Percentiles rank a stretch among this genome's conserved stretches.
phyloP scores from a whole-genome alignment of 2,797 vertebrate species.

The Benthosema pterotum region DNA sequence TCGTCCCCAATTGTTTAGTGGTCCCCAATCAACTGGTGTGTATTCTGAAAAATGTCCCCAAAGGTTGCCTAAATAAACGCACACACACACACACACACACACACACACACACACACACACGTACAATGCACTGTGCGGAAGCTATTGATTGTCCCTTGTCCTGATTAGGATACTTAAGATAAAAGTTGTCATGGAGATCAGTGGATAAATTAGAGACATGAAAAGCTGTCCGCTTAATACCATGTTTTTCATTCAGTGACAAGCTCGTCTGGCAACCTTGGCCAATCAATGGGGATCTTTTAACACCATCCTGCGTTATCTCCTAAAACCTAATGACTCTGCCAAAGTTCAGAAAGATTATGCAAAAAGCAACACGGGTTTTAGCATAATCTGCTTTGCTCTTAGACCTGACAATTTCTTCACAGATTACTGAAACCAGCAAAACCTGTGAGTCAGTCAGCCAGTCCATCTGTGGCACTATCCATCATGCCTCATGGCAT shows the following conservation, averaged over 20 bases:
- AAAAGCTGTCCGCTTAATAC: conserved; percentile 52
- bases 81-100: too few relatives aligned
- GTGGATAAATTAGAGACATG: conserved; percentile 51
- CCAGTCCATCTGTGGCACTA: too few relatives aligned
- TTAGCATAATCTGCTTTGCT: conserved; percentile 46
- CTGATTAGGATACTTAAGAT: conserved; percentile 18
- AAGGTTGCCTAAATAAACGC: too few relatives aligned
- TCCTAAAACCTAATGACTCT: conserved; percentile 46
- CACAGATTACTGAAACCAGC: too few relatives aligned
- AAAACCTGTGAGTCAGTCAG: too few relatives aligned
- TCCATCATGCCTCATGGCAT: too few relatives aligned
- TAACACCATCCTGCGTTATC: conserved; percentile 58
- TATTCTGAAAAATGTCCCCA: too few relatives aligned
- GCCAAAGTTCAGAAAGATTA: conserved; percentile 72
- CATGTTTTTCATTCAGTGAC: conserved; percentile 63
- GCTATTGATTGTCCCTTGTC: conserved; percentile 25
- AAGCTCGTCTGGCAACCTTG: conserved; percentile 60
- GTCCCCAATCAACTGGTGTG: too few relatives aligned
- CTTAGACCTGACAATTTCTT: conserved; percentile 37
- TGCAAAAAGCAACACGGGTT: conserved; percentile 61
- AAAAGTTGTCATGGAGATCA: conserved; percentile 29
- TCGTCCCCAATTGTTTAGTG: too few relatives aligned
- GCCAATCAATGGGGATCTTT: conserved; percentile 62
- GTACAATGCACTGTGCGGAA: not conserved
- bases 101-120: too few relatives aligned